Percentiles rank a stretch among this genome's conserved stretches.
Evolutionary conservation across 2,797 vertebrate species (phyloP).

Genomic region (Nothura maculosa): DNA sequence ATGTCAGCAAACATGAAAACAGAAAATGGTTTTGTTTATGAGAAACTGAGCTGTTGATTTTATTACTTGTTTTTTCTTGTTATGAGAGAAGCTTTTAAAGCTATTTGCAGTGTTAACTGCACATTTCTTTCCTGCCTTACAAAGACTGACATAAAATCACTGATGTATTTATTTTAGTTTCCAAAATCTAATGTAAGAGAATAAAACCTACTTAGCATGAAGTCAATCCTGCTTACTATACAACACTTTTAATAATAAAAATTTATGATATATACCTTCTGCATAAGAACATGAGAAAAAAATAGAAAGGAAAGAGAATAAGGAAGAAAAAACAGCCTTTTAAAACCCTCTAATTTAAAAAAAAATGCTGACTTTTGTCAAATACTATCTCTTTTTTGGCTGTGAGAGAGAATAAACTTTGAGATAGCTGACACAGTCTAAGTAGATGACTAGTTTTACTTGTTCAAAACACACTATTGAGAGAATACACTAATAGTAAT

Average conservation of each 20-base stretch:
- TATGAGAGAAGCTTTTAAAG: slow-evolving; percentile 67
- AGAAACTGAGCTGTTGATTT: slow-evolving; percentile 43
- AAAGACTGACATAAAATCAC: slow-evolving; percentile 79
- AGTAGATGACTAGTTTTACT: background rate
- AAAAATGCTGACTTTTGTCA: background rate
- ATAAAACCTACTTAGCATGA: slow-evolving; percentile 80
- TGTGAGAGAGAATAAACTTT: background rate
- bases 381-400: background rate
- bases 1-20: slow-evolving; percentile 8
- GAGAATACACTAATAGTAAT: background rate
- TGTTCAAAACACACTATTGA: background rate
- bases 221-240: slow-evolving; percentile 48
- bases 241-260: slow-evolving; percentile 60
- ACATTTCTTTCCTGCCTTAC: slow-evolving; percentile 70
- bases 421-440: background rate
- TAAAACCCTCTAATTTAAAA: slow-evolving; percentile 23
- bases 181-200: slow-evolving; percentile 74
- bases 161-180: slow-evolving; percentile 78
- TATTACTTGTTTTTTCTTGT: slow-evolving; percentile 59
- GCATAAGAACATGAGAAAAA: slow-evolving; percentile 31
- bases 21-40: slow-evolving; percentile 30
- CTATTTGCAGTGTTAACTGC: slow-evolving; percentile 65
- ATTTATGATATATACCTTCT: slow-evolving; percentile 14
- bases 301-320: background rate
- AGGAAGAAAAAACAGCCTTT: background rate